phyloP scores from a whole-genome alignment of 2,797 vertebrate genomes.

The Pipistrellus pipistrellus region DNA sequence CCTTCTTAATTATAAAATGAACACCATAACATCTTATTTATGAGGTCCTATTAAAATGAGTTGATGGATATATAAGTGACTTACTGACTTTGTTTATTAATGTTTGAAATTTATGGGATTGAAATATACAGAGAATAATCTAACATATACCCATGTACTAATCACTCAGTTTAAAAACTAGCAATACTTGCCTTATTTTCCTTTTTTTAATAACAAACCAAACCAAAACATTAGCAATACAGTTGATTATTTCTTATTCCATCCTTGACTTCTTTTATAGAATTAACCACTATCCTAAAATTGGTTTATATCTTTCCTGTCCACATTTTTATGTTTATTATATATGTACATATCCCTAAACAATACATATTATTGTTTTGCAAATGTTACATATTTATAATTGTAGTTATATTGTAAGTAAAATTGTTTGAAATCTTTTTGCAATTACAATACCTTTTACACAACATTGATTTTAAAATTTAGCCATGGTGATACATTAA shows the following conservation, averaged over 20 bases:
- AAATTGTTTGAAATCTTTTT: conserved; percentile 38
- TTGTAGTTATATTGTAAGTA: not conserved
- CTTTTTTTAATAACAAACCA: not conserved
- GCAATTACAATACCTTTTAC: not conserved
- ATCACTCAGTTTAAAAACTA: conserved; percentile 35
- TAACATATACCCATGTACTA: not conserved
- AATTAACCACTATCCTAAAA: not conserved
- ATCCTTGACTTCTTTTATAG: not conserved
- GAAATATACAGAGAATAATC: conserved; percentile 3
- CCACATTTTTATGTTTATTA: not conserved
- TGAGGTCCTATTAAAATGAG: conserved; percentile 18
- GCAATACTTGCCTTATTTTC: not conserved
- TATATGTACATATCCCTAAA: not conserved
- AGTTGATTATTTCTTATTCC: not conserved
- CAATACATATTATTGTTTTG: not conserved
- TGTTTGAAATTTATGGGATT: conserved; percentile 25
- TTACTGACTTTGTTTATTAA: conserved; percentile 27
- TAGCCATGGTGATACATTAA: not conserved
- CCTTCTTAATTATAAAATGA: not conserved
- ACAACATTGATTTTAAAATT: not conserved
- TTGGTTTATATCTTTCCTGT: not conserved
- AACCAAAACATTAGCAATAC: conserved; percentile 1
- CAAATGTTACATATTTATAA: not conserved
- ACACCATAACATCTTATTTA: not conserved
- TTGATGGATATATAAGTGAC: not conserved